Base-by-base conservation (phyloP, 2,888 invertebrate species). In the Phyllotreta cruciferae region DNA sequence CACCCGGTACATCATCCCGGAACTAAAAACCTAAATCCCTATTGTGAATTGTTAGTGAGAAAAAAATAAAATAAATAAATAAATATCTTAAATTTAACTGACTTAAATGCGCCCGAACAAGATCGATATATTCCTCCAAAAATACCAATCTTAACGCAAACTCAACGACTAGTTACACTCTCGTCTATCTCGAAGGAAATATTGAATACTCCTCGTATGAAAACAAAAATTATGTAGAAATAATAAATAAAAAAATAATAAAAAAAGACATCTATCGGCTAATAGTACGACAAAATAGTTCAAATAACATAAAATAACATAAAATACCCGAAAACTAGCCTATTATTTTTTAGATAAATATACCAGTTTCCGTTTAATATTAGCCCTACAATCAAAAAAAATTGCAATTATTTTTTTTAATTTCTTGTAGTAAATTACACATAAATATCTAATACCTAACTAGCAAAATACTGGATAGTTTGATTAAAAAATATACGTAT, bases 181-280 rank as follows among this genome's bases (percentile, higher is more conserved):
- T 73, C 75, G 75, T 75, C 75, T 73, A 41, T 41, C 61, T 37
- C 41, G 39, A 52, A 41, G 34, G 39, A 61, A 49, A 57, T 61
- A 57, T 61, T 53, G 9, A 47, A 64, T 45, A 64, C 57, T 35
- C 41, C 14, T 37, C 44, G 53, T 9, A 41, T 36, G 24, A 24
- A 24, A 24, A 24, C 24, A 24, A 24, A 24, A 42, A 9, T 44
- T 56, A 24, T 45, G 49, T 56, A 55, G 49, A 63, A 14, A 54
- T 42, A 39, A 54, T 60, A 42, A 36, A 38, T 41, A 54, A 69
- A 69, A 74, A 71, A 24, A 24, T 24, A 3, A 64, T 67, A 70
- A 70, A 66, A 71, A 68, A 70, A 72, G 68, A 71, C 70, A 66
- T 66, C 66, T 79, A 79, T 79, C 79, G 80, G 79, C 79, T 79